Base-by-base conservation (phyloP, 2,888 invertebrate species). In the Drosophila meridiana region DNA sequence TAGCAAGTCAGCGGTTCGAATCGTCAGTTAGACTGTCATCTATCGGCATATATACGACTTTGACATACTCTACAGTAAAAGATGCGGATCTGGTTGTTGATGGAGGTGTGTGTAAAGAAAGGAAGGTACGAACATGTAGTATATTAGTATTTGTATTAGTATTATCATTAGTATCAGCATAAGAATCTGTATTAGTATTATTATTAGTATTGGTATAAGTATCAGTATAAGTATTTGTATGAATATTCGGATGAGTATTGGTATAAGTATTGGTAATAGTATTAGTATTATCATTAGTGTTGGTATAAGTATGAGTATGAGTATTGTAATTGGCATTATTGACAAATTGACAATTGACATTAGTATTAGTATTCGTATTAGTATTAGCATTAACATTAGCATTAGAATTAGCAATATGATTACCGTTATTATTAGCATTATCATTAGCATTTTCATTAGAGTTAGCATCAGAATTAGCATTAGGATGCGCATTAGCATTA, bases 1-100 rank as follows among this genome's bases (percentile, higher is more conserved):
- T 47, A 55, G 28, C 34, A 45, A 47, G 36, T 50, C 72, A 56
- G 48, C 42, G 47, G 9, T 30, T 43, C 30, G 13, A 45, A 9
- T 28, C n/a, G 55, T 38, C 55, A 26, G 28, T 47, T 28, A 30
- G 30, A 63, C 45, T 36, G 38, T 8, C 34, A 8, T 30, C 4
- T 11, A 3, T 20, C 0, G 20, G 3, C 32, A n/a, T 5, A n/a
- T 9, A 34, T 43, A 13, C 34, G 69, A 32, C 45, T 14, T 4
- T 5, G 0, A n/a, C 4, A 48, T 48, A 14, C 48, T 50, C 50
- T 26, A 2, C 30, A 9, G 14, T 45, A 26, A 11, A 2, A 45
- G 26, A 0, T 45, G 9, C 26, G 9, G 9, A 45, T 9, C 26
- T 26, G n/a, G 40, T 40, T 9, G 8, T 20, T 9, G 26, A 26